Conservation (phyloP, 1,140 invertebrate genomes). For the Pinna nobilis region DNA sequence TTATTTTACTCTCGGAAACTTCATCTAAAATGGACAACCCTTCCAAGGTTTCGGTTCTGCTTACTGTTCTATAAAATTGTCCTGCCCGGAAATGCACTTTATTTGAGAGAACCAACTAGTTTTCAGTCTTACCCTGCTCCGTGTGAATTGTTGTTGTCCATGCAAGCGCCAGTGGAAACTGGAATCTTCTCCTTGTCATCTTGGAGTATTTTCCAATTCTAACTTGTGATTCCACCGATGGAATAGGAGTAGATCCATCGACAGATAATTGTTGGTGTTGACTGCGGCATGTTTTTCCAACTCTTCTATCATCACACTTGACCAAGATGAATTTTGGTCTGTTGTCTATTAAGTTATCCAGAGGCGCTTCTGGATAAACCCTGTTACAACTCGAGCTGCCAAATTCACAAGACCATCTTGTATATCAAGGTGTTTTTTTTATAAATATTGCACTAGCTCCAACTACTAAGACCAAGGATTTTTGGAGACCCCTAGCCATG, state of each 20-base stretch:
- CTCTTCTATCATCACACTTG: not conserved
- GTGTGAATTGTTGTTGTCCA: no score
- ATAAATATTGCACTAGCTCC: constrained; percentile 37
- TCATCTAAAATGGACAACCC: no score
- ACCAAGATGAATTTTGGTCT: not conserved
- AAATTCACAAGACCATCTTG: constrained; percentile 40
- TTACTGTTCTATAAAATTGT: not conserved
- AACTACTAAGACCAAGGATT: constrained; percentile 4
- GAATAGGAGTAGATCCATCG: not conserved
- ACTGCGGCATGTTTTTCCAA: no score
- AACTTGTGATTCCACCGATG: not conserved
- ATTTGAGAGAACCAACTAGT: not conserved
- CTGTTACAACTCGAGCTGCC: constrained; percentile 28
- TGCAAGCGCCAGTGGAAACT: not conserved
- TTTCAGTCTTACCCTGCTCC: no score
- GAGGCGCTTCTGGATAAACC: constrained; percentile 7
- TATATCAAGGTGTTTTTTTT: constrained; percentile 41
- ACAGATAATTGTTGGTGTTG: no score
- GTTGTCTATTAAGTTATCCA: constrained; percentile 8
- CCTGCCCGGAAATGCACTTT: not conserved
- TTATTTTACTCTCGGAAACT: no score
- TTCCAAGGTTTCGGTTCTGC: no score
- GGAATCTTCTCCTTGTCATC: not conserved
- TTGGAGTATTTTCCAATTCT: not conserved
- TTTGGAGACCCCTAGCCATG: constrained; percentile 1